These are phyloP conservation scores for Scalopus aquaticus DNA, from an alignment of 2,113 vertebrate genomes.

Conservation along the genomic window DNA sequence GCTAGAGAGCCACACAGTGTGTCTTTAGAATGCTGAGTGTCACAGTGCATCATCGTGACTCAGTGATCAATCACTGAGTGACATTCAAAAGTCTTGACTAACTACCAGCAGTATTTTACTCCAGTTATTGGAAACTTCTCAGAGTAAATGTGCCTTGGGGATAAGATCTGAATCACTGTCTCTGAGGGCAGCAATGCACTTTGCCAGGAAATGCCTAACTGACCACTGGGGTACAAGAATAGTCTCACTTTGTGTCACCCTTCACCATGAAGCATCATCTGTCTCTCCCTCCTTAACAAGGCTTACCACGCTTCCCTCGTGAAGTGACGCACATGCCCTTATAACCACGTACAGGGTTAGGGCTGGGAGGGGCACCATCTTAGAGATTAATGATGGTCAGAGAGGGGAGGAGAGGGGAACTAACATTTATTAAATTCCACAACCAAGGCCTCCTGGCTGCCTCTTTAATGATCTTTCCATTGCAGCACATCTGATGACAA, in stretches of 20 bases:
- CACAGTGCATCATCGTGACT: background rate
- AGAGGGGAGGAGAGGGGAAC: background rate
- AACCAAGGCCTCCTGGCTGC: background rate
- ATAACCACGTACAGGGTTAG: background rate
- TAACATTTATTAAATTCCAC: background rate
- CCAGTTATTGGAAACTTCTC: background rate
- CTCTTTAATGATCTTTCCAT: background rate
- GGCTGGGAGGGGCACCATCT: background rate
- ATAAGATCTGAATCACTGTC: background rate
- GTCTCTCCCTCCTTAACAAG: background rate
- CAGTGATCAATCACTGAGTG: background rate
- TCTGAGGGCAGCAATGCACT: background rate
- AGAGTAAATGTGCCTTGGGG: background rate
- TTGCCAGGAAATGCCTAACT: background rate
- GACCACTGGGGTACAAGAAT: background rate
- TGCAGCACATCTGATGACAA: background rate
- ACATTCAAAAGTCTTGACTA: conserved; percentile 10
- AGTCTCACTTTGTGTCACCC: background rate
- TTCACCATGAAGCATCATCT: background rate
- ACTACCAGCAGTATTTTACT: background rate
- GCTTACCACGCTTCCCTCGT: background rate
- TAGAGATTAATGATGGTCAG: background rate
- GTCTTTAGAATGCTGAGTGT: background rate
- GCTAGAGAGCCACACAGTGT: background rate
- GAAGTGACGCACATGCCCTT: background rate